Evolutionary conservation across 1,140 invertebrate species (phyloP), one percentile per base, ranked within the genome.

Genomic region (Drosophila kohkoa): DNA sequence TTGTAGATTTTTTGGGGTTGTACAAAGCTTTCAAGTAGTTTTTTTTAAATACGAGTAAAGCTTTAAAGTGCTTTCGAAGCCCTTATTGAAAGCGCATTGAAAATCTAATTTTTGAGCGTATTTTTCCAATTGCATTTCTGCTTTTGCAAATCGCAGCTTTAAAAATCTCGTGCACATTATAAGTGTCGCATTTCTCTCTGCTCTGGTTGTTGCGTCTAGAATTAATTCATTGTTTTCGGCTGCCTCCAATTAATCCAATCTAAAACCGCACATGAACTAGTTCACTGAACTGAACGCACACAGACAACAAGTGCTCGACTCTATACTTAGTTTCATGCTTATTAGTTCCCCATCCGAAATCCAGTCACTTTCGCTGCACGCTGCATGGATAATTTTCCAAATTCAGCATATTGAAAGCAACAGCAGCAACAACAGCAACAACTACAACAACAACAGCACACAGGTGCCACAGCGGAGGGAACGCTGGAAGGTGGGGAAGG

Each of bases 351-450:
- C 49, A 30, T 8, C 13, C 11, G 3, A 74, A 74, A 74, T 55
- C 57, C 71, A 62, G 48, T 75, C 30, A 52, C 11, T 69, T 60
- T 38, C 41, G 10, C 49, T 51, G 64, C 63, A 74, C 32, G 20
- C 38, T 70, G 58, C 66, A 51, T 35, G 65, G 49, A 74, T 74
- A 74, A 75, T 70, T 75, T 75, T 20, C 58, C 6, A 48, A 57
- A 57, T 70, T 57, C 51, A 54, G n/a, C 59, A 69, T 63, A 75
- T 75, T 70, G 72, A 70, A 70, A 43, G 58, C 35, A 52, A 11
- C 58, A 16, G 6, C 57, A 46, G 15, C 7, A 46, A 8, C 59
- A 62, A 11, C 58, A 62, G 1, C n/a, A n/a, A n/a, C n/a, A n/a
- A n/a, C n/a, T n/a, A 48, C 28, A 48, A 48, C 15, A 20, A 7